Base-by-base conservation (phyloP, 2,888 invertebrate species). In the Endotricha flammealis region DNA sequence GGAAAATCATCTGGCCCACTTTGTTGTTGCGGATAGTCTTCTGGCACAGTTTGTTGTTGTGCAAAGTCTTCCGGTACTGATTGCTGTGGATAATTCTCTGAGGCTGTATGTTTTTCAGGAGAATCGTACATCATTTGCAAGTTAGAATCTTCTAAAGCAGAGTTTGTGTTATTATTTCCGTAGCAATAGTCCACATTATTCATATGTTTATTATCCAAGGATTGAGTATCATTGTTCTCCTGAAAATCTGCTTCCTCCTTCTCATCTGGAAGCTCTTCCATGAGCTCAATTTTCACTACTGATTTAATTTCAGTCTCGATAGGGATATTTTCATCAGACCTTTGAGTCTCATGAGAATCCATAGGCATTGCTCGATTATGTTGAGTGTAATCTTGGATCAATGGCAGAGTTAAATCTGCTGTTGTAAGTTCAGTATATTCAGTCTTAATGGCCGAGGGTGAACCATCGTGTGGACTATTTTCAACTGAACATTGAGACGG, bases 391-490 rank as follows among this genome's bases (percentile, higher is more conserved):
- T 76, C 72, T 44, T 78, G 74, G 9, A 69, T 61, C 41, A 81
- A 46, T 12, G 83, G 81, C 30, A 81, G 45, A 34, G 62, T 71
- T 37, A 85, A 54, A 49, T 83, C 75, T 22, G 86, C 85, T 23
- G 82, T 85, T 12, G 83, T 86, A 23, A 86, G 57, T 63, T 86
- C 85, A 2, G 85, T 86, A 40, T 86, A 86, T 52, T 85, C 83
- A 8, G 80, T 80, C 63, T 81, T 80, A 9, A 76, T 72, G 11
- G 56, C 53, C 1, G 73, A 63, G 38, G 80, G 72, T 6, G 72
- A 62, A 30, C 76, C 81, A 39, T 72, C 81, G 12, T 68, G 65
- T 0, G 68, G 66, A 36, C 74, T 75, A 41, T 73, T 81, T 44
- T 80, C 80, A 9, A 63, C 70, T 7, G 81, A 76, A 47, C 80